These are phyloP conservation scores for Sinocyclocheilus anshuiensis DNA, from an alignment of 2,113 vertebrate species.

Conservation along the genomic window DNA sequence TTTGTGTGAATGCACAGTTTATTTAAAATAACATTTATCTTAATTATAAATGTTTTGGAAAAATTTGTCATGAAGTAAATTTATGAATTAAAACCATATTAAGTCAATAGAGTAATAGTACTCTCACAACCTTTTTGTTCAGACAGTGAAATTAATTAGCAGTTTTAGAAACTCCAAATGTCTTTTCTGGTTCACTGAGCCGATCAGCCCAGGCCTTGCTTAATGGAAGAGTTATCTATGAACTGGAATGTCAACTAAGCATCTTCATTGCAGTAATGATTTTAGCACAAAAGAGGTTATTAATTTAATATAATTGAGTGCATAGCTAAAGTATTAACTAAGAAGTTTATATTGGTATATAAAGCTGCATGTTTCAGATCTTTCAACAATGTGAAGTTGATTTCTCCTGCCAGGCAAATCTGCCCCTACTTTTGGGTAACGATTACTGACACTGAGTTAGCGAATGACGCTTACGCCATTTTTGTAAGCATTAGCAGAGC, in stretches of 20 bases:
- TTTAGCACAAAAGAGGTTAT: conserved; percentile 70
- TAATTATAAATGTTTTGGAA: conserved; percentile 13
- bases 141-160: conserved; percentile 65
- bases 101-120: conserved; percentile 28
- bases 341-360: conserved; percentile 15
- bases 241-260: conserved; percentile 74
- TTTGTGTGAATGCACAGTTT: conserved; percentile 7
- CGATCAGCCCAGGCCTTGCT: conserved; percentile 52
- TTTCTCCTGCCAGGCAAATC: conserved; percentile 19
- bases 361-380: neutral
- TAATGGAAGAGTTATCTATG: conserved; percentile 58
- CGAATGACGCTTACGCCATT: neutral
- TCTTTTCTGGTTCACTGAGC: conserved; percentile 65
- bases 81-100: conserved; percentile 37
- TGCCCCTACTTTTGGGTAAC: neutral
- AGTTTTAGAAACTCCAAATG: conserved; percentile 55
- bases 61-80: neutral
- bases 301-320: conserved; percentile 67
- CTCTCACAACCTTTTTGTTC: conserved; percentile 45
- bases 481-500: neutral
- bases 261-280: conserved; percentile 68
- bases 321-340: conserved; percentile 57
- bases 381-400: neutral
- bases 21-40: conserved; percentile 18
- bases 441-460: neutral